These are phyloP conservation scores for Drosophila eohydei DNA, from an alignment of 2,888 invertebrate genomes.

Conservation along the genomic window DNA sequence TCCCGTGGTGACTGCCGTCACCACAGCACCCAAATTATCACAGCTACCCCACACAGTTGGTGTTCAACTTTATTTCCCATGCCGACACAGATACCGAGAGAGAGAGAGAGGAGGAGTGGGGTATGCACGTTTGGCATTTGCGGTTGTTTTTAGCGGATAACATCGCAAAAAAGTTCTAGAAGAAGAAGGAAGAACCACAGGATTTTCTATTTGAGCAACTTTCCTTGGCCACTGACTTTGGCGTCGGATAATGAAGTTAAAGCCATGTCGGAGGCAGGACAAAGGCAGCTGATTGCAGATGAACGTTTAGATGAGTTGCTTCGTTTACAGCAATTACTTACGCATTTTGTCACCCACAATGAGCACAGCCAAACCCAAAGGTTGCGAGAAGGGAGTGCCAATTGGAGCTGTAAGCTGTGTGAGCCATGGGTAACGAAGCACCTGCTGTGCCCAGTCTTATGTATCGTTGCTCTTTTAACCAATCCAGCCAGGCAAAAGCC, in stretches of 20 bases:
- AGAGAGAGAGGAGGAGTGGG: background rate
- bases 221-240: conserved; percentile 39
- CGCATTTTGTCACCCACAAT: conserved; percentile 70
- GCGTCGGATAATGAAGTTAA: conserved; percentile 61
- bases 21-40: conserved; percentile 76
- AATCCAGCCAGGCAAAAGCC: background rate
- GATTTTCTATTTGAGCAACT: conserved; percentile 38
- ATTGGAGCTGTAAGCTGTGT: background rate
- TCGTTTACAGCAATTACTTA: conserved; percentile 71
- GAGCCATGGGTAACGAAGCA: conserved; percentile 26
- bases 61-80: conserved; percentile 37
- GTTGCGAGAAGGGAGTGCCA: background rate
- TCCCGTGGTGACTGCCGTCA: conserved; percentile 67
- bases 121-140: conserved; percentile 26
- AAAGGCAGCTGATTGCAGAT: conserved; percentile 72
- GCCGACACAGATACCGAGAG: background rate
- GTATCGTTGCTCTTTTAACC: conserved; percentile 33
- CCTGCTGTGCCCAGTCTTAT: conserved; percentile 64
- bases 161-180: background rate
- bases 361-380: background rate
- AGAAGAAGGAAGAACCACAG: conserved; percentile 39
- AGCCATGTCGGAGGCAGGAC: conserved; percentile 25
- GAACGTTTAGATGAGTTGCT: conserved; percentile 52
- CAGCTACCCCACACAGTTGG: conserved; percentile 72
- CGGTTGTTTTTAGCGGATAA: conserved; percentile 36